Evolutionary conservation across 2,888 invertebrate genomes (phyloP), one percentile per base, ranked within the genome.

Genomic region (Mantis religiosa): DNA sequence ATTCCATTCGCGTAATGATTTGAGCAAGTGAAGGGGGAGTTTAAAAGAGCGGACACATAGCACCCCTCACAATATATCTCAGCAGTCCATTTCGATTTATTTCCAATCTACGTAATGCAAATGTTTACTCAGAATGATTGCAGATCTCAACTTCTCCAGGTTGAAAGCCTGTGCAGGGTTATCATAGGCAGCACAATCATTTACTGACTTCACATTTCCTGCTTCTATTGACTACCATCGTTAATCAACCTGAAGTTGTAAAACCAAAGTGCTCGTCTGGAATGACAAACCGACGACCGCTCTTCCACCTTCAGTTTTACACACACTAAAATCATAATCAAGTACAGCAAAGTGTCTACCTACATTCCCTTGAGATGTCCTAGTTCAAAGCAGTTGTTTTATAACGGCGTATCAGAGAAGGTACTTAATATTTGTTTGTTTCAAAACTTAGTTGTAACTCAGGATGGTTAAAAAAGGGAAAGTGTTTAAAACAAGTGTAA

Each of bases 21-120:
- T 71, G 54, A 71, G 54, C 54, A 71, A 41, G 54, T 71, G 54
- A 71, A 71, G 54, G 25, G 54, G 54, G 25, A 71, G 25, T 71
- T 71, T 71, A 71, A 71, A 71, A 71, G 54, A 71, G 54, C 54
- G 54, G 20, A 71, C 54, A 71, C 25, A 25, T 71, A 8, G 54
- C 54, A 71, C 41, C 54, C 54, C 54, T 71, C 54, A 20, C 54
- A 20, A 25, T 71, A 71, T 71, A 71, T 71, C 54, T 71, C 54
- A 71, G 54, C 4, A 71, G 54, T 71, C 54, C 54, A 71, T 71
- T 71, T 71, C 54, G 54, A 71, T 71, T 71, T 71, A 71, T 81
- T 85, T 86, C 25, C n/a, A 86, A 86, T 81, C 81, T 86, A n/a
- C 20, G 81, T 30, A 86, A 86, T 28, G 86, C 47, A 86, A 86